phyloP scores from a whole-genome alignment of 1,140 invertebrate species.

The Drosophila baimaii region DNA sequence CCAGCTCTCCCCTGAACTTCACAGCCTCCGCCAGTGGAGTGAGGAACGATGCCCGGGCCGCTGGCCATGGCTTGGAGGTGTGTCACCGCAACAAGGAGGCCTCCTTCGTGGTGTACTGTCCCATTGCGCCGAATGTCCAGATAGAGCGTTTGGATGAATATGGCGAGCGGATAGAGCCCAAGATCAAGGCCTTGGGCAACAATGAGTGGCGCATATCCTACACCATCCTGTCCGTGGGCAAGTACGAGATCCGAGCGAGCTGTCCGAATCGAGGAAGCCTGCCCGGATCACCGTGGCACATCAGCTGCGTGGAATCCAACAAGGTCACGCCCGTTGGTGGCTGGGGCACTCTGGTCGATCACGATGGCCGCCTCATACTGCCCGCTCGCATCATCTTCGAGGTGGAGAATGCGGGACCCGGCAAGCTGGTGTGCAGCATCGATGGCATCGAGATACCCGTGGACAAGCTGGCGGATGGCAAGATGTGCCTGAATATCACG shows the following conservation, averaged over 20 bases:
- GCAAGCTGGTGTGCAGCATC: conserved; percentile 88
- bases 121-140: conserved; percentile 86
- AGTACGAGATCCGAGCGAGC: conserved; percentile 87
- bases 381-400: conserved; percentile 91
- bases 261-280: conserved; percentile 85
- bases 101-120: conserved; percentile 88
- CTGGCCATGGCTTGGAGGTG: conserved; percentile 87
- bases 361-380: conserved; percentile 90
- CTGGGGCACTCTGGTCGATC: conserved; percentile 91
- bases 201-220: conserved; percentile 87
- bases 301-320: conserved; percentile 79
- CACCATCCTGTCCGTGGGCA: conserved; percentile 86
- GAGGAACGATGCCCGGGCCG: conserved; percentile 85
- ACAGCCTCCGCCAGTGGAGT: conserved; percentile 83
- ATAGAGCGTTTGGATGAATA: conserved; percentile 81
- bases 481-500: conserved; percentile 78
- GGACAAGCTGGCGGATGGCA: conserved; percentile 76
- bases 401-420: conserved; percentile 90
- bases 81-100: conserved; percentile 90
- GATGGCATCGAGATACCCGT: conserved; percentile 86
- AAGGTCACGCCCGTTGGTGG: conserved; percentile 89
- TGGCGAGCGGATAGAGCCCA: conserved; percentile 82
- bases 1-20: conserved; percentile 87
- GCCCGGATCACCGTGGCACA: conserved; percentile 86
- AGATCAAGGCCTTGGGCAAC: conserved; percentile 82